Percentiles rank a stretch among this genome's conserved stretches.
Conservation (phyloP, 2,888 invertebrate species). For the Nymphalis c-album region DNA sequence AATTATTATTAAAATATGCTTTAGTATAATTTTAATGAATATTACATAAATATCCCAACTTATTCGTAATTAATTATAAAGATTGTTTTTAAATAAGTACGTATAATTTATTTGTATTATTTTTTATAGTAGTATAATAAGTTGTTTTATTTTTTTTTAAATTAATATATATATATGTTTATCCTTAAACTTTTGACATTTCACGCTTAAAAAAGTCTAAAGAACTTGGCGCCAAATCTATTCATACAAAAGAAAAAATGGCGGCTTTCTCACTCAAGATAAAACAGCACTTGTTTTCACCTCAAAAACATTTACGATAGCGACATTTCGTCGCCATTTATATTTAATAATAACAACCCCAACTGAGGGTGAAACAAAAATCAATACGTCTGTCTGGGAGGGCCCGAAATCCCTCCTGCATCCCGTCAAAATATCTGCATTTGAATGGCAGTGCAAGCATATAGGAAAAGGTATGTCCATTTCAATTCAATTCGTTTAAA, state of each 20-base stretch:
- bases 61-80: too few species aligned
- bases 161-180: too few species aligned
- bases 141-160: too few species aligned
- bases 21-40: too few species aligned
- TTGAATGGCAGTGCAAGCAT: conserved; percentile 42
- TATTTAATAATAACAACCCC: conserved; percentile 71
- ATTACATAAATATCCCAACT: too few species aligned
- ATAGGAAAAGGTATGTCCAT: background rate
- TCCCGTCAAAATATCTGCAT: conserved; percentile 61
- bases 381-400: conserved; percentile 73
- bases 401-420: conserved; percentile 54
- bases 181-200: background rate
- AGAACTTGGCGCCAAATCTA: background rate
- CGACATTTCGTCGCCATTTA: conserved; percentile 65
- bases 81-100: too few species aligned
- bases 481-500: background rate
- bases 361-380: conserved; percentile 65
- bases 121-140: too few species aligned
- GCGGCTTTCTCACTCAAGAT: background rate
- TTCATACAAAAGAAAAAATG: background rate
- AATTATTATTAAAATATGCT: too few species aligned
- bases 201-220: too few species aligned
- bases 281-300: conserved; percentile 14
- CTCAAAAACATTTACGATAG: conserved; percentile 34
- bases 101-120: too few species aligned